Evolutionary conservation across 2,888 invertebrate genomes (phyloP).

Genomic region (Synanthedon formicaeformis): DNA sequence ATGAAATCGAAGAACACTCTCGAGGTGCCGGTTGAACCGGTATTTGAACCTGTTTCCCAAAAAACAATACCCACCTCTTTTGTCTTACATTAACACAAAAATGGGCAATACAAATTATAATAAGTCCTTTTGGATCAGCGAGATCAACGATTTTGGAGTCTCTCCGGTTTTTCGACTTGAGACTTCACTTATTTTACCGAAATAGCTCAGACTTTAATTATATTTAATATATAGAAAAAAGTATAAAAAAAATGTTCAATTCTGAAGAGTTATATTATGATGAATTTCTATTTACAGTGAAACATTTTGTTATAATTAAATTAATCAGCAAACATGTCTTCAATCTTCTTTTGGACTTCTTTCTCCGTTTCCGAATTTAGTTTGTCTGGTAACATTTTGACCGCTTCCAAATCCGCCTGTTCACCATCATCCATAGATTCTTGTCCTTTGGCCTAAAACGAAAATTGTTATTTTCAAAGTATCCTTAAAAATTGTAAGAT

Average conservation of each 20-base stretch:
- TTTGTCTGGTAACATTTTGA: slow-evolving; percentile 55
- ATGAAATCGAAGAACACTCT: too few relatives aligned
- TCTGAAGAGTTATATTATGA: not conserved
- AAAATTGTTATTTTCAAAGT: not conserved
- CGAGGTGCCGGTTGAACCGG: too few relatives aligned
- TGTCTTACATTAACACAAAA: too few relatives aligned
- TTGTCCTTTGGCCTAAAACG: slow-evolving; percentile 44
- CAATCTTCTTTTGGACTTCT: slow-evolving; percentile 62
- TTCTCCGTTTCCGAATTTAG: slow-evolving; percentile 59
- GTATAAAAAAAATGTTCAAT: not conserved
- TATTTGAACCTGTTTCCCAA: too few relatives aligned
- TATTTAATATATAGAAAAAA: not conserved
- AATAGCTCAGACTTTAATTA: too few relatives aligned
- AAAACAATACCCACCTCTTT: too few relatives aligned
- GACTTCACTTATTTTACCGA: too few relatives aligned
- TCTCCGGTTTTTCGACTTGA: too few relatives aligned
- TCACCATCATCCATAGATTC: slow-evolving; percentile 37
- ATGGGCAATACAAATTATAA: too few relatives aligned
- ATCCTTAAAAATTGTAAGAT: too few relatives aligned
- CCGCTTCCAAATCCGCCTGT: slow-evolving; percentile 47
- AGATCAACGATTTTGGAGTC: too few relatives aligned
- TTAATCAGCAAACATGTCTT: slow-evolving; percentile 68
- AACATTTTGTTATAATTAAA: slow-evolving; percentile 4
- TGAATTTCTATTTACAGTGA: not conserved
- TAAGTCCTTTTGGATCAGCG: too few relatives aligned